Percentiles rank a stretch among this genome's conserved stretches.
Conservation (phyloP, 2,113 vertebrate species). For the Numenius arquata region DNA sequence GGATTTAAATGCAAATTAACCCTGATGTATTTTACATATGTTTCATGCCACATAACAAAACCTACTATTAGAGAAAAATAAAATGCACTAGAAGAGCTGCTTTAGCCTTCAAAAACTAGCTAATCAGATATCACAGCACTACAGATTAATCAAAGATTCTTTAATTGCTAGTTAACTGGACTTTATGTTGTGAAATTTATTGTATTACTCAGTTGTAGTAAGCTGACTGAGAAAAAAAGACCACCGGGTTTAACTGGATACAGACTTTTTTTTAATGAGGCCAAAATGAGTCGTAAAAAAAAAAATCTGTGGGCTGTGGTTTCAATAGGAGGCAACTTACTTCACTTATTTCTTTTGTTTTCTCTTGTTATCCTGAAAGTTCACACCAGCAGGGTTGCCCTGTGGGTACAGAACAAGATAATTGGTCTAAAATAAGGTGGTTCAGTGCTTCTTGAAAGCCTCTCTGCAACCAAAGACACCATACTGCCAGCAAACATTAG, state of each 20-base stretch:
- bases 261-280: background rate
- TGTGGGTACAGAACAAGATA: background rate
- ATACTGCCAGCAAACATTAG: background rate
- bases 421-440: background rate
- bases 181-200: background rate
- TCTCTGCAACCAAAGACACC: background rate
- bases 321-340: background rate
- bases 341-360: background rate
- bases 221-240: background rate
- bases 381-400: background rate
- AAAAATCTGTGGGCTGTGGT: background rate
- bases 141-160: constrained; percentile 12
- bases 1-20: constrained; percentile 48
- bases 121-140: background rate
- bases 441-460: background rate
- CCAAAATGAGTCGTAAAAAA: background rate
- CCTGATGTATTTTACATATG: background rate
- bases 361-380: background rate
- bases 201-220: background rate
- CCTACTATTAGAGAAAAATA: background rate
- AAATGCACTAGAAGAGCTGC: background rate
- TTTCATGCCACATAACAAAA: background rate
- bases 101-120: background rate
- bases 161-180: constrained; percentile 30
- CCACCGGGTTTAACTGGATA: background rate